Percentiles rank a stretch among this genome's conserved stretches.
Conservation (phyloP, 2,888 invertebrate genomes). For the Drosophila anomalipes region DNA sequence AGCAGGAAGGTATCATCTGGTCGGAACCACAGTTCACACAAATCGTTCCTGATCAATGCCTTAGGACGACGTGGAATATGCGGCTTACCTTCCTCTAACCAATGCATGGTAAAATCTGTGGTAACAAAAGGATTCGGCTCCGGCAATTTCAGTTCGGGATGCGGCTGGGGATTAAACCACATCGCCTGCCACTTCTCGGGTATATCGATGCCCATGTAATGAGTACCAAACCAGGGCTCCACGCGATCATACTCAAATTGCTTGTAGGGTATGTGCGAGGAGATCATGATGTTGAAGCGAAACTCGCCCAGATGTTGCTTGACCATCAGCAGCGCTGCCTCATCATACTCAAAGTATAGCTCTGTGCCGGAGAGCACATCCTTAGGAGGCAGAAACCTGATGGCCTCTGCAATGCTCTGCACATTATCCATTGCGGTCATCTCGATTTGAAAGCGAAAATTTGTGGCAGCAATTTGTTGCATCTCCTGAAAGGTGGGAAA, state of each 20-base stretch:
- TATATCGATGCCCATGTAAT: slow-evolving; percentile 88
- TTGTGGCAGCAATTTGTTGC: slow-evolving; percentile 90
- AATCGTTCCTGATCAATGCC: slow-evolving; percentile 86
- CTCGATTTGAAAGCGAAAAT: slow-evolving; percentile 90
- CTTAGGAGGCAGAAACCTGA: slow-evolving; percentile 92
- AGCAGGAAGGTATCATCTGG: slow-evolving; percentile 93
- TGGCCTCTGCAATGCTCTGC: slow-evolving; percentile 90
- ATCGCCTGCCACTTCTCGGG: slow-evolving; percentile 88
- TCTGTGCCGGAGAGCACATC: slow-evolving; percentile 92
- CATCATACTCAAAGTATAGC: slow-evolving; percentile 91
- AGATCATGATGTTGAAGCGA: slow-evolving; percentile 84
- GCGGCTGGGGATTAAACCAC: slow-evolving; percentile 88
- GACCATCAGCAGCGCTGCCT: slow-evolving; percentile 85
- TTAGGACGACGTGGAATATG: slow-evolving; percentile 86
- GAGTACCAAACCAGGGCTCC: slow-evolving; percentile 94
- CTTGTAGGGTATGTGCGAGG: slow-evolving; percentile 81
- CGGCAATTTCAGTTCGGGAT: slow-evolving; percentile 89
- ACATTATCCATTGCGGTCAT: slow-evolving; percentile 91
- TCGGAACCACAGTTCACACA: slow-evolving; percentile 92
- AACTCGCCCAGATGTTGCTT: slow-evolving; percentile 75
- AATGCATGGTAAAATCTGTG: slow-evolving; percentile 87
- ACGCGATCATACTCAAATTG: slow-evolving; percentile 87
- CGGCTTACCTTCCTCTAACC: slow-evolving; percentile 75
- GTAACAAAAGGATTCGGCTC: slow-evolving; percentile 91
- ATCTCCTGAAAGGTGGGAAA: slow-evolving; percentile 86